A percentile compares a stretch with the other conserved stretches of the same genome.
Conservation (phyloP, 1,140 invertebrate species). For the Zaprionus tsacasi region DNA sequence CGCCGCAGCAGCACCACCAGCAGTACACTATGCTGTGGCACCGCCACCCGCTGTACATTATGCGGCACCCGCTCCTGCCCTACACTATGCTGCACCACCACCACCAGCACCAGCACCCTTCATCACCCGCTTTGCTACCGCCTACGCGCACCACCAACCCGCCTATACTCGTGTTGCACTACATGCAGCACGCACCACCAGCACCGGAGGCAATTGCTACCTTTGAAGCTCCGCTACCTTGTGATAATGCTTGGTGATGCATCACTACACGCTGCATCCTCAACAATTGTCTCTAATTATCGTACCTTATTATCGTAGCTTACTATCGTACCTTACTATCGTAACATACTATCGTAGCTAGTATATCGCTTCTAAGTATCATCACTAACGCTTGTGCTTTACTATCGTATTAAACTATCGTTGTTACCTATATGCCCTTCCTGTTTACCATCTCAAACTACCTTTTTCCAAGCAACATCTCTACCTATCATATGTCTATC, state of each 20-base stretch:
- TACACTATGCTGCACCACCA: slow-evolving; percentile 27
- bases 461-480: too few relatives aligned
- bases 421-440: too few relatives aligned
- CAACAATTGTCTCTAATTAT: not conserved
- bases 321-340: not conserved
- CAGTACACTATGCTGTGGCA: slow-evolving; percentile 29
- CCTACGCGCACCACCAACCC: slow-evolving; percentile 26
- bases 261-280: not conserved
- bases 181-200: slow-evolving; percentile 30
- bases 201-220: not conserved
- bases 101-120: slow-evolving; percentile 7
- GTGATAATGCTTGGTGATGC: slow-evolving; percentile 36
- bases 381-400: too few relatives aligned
- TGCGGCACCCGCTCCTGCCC: not conserved
- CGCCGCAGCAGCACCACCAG: slow-evolving; percentile 30
- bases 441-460: too few relatives aligned
- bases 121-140: slow-evolving; percentile 13
- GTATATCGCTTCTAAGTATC: too few relatives aligned
- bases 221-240: slow-evolving; percentile 23
- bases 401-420: too few relatives aligned
- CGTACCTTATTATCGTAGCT: not conserved
- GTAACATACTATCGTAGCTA: not conserved
- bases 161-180: not conserved
- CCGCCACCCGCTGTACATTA: slow-evolving; percentile 1
- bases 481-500: too few relatives aligned